phyloP scores from a whole-genome alignment of 2,888 invertebrate genomes.

The Agriopis leucophaearia region DNA sequence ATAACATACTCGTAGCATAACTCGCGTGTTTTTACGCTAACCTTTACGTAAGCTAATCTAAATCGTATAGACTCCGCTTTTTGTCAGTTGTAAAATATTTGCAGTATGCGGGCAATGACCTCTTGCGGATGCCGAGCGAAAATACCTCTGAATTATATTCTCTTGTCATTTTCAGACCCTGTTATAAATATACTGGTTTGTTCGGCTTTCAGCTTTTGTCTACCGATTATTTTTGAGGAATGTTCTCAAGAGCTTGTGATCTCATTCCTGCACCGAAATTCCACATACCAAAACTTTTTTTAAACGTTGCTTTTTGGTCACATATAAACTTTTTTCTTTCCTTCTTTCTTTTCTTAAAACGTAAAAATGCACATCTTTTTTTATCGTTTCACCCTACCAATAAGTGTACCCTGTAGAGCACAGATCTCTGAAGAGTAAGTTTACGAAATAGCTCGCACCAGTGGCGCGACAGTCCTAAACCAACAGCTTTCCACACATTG shows the following conservation, averaged over 20 bases:
- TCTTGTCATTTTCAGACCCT: slow-evolving; percentile 7
- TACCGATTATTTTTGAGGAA: too few species aligned
- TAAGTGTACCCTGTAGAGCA: background rate
- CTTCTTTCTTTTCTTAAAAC: too few species aligned
- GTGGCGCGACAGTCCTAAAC: slow-evolving; percentile 32
- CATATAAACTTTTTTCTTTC: too few species aligned
- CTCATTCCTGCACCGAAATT: too few species aligned
- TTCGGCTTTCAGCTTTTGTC: background rate
- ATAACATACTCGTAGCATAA: too few species aligned
- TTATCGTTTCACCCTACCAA: background rate
- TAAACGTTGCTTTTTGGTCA: too few species aligned
- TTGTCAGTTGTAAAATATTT: slow-evolving; percentile 4
- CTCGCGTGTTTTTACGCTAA: too few species aligned
- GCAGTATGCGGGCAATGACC: background rate
- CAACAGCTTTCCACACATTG: slow-evolving; percentile 32
- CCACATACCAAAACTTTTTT: too few species aligned
- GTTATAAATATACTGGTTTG: slow-evolving; percentile 3
- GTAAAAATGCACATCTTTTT: too few species aligned
- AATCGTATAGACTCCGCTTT: background rate
- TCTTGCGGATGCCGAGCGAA: background rate
- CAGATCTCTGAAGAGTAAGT: slow-evolving; percentile 19
- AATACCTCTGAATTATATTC: slow-evolving; percentile 10
- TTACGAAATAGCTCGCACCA: slow-evolving; percentile 17
- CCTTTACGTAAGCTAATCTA: background rate
- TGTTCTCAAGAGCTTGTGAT: too few species aligned